Conservation (phyloP, 2,797 vertebrate species). For the Acanthiza pusilla region DNA sequence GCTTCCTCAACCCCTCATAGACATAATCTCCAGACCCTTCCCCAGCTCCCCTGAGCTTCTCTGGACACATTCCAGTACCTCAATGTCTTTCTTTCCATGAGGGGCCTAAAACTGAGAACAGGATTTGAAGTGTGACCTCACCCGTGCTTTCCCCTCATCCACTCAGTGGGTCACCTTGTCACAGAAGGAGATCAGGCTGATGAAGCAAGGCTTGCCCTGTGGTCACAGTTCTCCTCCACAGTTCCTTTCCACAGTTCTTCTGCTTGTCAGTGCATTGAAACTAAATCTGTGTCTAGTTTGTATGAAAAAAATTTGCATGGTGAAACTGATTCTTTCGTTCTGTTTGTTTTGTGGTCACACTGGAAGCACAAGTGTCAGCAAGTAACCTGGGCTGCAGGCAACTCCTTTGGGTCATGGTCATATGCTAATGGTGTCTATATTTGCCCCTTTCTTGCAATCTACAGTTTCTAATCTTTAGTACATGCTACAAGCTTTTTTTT, state of each 20-base stretch:
- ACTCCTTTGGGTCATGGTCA: accelerated
- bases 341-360: no score
- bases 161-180: no score
- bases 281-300: not conserved
- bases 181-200: not conserved
- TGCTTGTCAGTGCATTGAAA: not conserved
- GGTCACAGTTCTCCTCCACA: not conserved
- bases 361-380: not conserved
- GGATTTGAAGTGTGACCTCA: accelerated
- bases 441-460: not conserved
- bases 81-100: not conserved
- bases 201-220: not conserved
- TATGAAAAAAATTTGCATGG: not conserved
- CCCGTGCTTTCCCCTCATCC: not conserved
- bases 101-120: not conserved
- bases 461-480: not conserved
- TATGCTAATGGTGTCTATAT: accelerated
- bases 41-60: not conserved
- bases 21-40: not conserved
- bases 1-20: not conserved
- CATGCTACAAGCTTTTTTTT: not conserved
- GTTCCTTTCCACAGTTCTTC: not conserved
- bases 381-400: not conserved
- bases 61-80: not conserved
- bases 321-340: not conserved